Percentiles rank a stretch among this genome's conserved stretches.
Conservation (phyloP, 2,113 vertebrate species). For the Chloroceryle aenea region DNA sequence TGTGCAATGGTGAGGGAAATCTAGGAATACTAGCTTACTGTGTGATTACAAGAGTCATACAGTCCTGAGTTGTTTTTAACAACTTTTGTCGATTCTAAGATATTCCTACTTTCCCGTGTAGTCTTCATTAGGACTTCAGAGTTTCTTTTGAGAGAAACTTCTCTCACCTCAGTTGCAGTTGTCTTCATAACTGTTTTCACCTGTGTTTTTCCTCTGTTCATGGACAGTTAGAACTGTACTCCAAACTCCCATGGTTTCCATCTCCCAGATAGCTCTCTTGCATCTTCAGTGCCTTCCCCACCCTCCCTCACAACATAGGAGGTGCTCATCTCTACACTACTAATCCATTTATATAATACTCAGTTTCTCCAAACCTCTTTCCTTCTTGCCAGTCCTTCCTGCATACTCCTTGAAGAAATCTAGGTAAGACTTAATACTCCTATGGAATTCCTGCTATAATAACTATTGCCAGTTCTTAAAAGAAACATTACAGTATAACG, state of each 20-base stretch:
- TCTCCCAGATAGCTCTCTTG: not conserved
- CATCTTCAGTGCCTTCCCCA: not conserved
- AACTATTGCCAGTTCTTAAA: not conserved
- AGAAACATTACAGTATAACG: not conserved
- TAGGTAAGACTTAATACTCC: not conserved
- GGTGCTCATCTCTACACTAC: slow-evolving; percentile 33
- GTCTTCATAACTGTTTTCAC: not conserved
- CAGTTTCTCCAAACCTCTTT: not conserved
- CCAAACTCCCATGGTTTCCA: not conserved
- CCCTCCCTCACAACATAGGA: not conserved
- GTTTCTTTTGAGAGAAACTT: not conserved
- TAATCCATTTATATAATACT: slow-evolving; percentile 32
- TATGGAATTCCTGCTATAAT: not conserved
- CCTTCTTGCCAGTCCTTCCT: not conserved
- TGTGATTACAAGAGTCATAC: not conserved
- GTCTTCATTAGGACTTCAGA: not conserved
- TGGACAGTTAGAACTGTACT: not conserved
- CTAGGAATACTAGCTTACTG: not conserved
- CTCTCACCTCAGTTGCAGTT: not conserved
- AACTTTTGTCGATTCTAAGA: not conserved
- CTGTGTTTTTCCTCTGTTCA: not conserved
- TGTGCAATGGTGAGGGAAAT: not conserved
- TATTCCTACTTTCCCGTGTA: not conserved
- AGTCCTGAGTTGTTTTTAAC: not conserved
- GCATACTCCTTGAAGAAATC: slow-evolving; percentile 2